phyloP scores from a whole-genome alignment of 1,140 invertebrate genomes.

The Leptinotarsa lineolata region DNA sequence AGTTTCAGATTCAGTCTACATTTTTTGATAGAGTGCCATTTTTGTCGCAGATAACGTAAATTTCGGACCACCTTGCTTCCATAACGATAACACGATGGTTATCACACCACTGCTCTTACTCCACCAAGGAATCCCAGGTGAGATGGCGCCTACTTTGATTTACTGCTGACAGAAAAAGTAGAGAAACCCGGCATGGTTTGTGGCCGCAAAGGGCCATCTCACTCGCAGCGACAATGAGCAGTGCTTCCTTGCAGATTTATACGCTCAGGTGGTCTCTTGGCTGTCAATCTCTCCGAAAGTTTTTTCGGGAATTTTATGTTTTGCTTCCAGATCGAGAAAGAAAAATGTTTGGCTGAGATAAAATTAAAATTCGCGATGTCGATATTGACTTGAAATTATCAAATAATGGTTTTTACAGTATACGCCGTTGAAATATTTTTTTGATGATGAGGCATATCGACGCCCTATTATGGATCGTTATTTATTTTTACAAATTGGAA shows the following conservation, averaged over 20 bases:
- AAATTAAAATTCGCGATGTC: too few species aligned
- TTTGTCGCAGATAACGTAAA: too few species aligned
- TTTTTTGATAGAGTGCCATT: too few species aligned
- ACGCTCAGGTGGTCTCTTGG: conserved; percentile 41
- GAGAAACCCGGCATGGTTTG: conserved; percentile 41
- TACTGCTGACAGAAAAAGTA: conserved; percentile 42
- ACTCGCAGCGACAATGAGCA: conserved; percentile 37
- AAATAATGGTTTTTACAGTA: too few species aligned
- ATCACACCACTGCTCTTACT: neutral
- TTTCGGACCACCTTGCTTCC: too few species aligned
- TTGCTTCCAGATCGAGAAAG: neutral
- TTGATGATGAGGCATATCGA: too few species aligned
- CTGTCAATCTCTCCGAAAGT: conserved; percentile 40
- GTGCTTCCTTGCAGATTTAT: conserved; percentile 47
- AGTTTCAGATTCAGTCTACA: too few species aligned
- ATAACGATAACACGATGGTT: too few species aligned
- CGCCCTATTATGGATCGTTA: too few species aligned
- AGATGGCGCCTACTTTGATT: conserved; percentile 49
- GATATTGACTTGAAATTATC: too few species aligned
- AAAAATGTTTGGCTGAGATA: neutral
- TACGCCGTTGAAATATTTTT: too few species aligned
- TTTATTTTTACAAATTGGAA: too few species aligned
- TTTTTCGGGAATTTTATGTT: neutral
- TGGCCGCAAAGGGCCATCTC: conserved; percentile 33
- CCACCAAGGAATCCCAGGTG: conserved; percentile 31